Evolutionary conservation across 2,888 invertebrate genomes (phyloP).

Genomic region (Megaustenia siamemsis): DNA sequence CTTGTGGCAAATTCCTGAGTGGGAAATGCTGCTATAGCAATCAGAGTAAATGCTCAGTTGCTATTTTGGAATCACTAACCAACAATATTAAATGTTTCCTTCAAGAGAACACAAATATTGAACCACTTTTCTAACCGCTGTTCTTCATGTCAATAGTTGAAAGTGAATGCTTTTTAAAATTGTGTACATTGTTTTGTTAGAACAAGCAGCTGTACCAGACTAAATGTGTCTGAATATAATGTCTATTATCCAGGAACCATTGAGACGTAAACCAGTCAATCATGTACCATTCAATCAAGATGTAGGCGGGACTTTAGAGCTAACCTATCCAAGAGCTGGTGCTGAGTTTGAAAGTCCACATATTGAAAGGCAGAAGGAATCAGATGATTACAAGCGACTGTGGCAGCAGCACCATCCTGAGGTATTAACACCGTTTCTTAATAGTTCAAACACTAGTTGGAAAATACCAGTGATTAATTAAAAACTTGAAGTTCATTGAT

Average conservation of each 20-base stretch:
- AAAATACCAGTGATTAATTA: background rate
- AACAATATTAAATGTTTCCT: too few relatives aligned
- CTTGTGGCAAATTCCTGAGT: too few relatives aligned
- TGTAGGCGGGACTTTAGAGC: background rate
- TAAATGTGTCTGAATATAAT: background rate
- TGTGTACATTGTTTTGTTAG: background rate
- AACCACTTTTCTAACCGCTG: background rate
- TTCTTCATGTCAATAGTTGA: background rate
- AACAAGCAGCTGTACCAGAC: background rate
- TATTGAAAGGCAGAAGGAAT: slow-evolving; percentile 15
- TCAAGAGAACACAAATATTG: background rate
- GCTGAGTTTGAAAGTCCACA: background rate
- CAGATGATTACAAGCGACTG: slow-evolving; percentile 41
- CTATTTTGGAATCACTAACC: too few relatives aligned
- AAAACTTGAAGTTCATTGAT: background rate
- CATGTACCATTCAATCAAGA: slow-evolving; percentile 3
- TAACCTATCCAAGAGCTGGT: slow-evolving; percentile 1
- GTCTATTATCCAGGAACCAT: slow-evolving; percentile 23
- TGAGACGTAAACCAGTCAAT: slow-evolving; percentile 20
- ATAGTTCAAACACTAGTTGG: background rate
- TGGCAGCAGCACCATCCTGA: slow-evolving; percentile 51
- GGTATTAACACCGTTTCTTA: slow-evolving; percentile 27
- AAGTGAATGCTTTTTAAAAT: background rate
- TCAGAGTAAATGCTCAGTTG: too few relatives aligned
- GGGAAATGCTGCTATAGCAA: too few relatives aligned